phyloP scores from a whole-genome alignment of 2,888 invertebrate genomes.

The Leptinotarsa tumamoca region DNA sequence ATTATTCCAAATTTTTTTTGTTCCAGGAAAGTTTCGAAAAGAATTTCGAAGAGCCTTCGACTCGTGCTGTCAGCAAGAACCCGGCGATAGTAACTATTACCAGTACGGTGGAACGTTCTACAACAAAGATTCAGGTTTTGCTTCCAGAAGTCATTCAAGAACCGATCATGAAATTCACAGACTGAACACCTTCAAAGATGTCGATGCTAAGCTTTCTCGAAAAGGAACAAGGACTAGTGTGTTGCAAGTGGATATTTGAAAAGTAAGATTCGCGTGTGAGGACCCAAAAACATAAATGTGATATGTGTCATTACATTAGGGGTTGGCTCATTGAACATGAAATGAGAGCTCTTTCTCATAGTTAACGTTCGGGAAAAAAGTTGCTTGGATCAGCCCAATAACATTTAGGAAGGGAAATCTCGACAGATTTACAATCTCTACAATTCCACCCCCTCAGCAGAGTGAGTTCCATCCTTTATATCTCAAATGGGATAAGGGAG shows the following conservation, averaged over 20 bases:
- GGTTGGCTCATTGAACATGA: too few species aligned
- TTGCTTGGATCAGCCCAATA: too few species aligned
- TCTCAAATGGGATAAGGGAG: fast-evolving
- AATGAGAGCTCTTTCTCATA: too few species aligned
- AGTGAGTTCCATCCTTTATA: too few species aligned
- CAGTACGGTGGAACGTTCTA: constrained; percentile 44
- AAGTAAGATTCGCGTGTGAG: constrained; percentile 26
- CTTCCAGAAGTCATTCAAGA: constrained; percentile 50
- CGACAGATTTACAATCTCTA: too few species aligned
- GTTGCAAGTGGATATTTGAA: constrained; percentile 53
- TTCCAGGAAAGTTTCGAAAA: constrained; percentile 78
- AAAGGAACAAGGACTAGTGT: constrained; percentile 57
- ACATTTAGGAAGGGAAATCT: too few species aligned
- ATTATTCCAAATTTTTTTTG: too few species aligned
- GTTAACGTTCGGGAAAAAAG: too few species aligned
- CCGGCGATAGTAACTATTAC: constrained; percentile 35
- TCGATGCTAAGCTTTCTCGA: constrained; percentile 47
- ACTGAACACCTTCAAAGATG: constrained; percentile 48
- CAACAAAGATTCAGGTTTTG: constrained; percentile 50
- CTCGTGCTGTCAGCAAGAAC: constrained; percentile 67
- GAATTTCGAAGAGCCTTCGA: constrained; percentile 79
- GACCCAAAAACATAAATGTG: background rate
- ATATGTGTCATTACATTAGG: background rate
- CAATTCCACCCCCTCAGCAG: too few species aligned
- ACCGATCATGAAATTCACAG: constrained; percentile 52